A percentile compares a stretch with the other conserved stretches of the same genome.
Conservation (phyloP, 1,140 invertebrate species). For the Caerostris darwini region DNA sequence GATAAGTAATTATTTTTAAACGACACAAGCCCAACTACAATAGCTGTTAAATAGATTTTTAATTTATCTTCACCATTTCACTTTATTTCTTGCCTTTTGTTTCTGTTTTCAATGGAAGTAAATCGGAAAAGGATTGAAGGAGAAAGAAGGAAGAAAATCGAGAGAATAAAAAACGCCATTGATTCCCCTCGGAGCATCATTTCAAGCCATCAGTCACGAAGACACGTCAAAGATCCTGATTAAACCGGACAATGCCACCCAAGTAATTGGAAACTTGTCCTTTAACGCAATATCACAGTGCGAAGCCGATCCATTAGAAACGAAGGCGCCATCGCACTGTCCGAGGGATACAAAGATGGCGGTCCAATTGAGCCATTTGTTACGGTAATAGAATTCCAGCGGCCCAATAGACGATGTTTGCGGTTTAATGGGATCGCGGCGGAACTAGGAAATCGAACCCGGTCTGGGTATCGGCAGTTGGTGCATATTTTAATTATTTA, state of each 20-base stretch:
- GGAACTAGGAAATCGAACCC: constrained; percentile 13
- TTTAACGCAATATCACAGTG: constrained; percentile 56
- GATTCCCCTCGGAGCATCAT: background rate
- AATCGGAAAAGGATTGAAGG: background rate
- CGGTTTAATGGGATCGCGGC: constrained; percentile 8
- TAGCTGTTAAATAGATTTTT: too few relatives aligned
- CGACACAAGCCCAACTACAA: too few relatives aligned
- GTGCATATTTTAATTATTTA: constrained; percentile 51
- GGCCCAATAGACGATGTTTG: constrained; percentile 64
- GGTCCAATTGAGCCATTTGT: constrained; percentile 66
- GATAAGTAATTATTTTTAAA: too few relatives aligned
- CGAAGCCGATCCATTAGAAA: constrained; percentile 68
- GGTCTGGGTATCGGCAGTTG: too few relatives aligned
- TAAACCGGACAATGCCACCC: constrained; percentile 41
- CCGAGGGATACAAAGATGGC: constrained; percentile 46
- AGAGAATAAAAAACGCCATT: background rate
- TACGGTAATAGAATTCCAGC: constrained; percentile 74
- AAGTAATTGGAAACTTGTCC: constrained; percentile 68
- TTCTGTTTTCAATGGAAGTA: too few relatives aligned
- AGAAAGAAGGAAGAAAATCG: background rate
- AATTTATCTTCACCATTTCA: too few relatives aligned
- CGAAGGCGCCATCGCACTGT: constrained; percentile 17
- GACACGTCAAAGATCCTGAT: constrained; percentile 54
- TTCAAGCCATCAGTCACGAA: background rate
- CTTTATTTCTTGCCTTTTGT: too few relatives aligned